Percentiles rank a stretch among this genome's conserved stretches.
Conservation (phyloP, 2,888 invertebrate species). For the Artemia sp. region DNA sequence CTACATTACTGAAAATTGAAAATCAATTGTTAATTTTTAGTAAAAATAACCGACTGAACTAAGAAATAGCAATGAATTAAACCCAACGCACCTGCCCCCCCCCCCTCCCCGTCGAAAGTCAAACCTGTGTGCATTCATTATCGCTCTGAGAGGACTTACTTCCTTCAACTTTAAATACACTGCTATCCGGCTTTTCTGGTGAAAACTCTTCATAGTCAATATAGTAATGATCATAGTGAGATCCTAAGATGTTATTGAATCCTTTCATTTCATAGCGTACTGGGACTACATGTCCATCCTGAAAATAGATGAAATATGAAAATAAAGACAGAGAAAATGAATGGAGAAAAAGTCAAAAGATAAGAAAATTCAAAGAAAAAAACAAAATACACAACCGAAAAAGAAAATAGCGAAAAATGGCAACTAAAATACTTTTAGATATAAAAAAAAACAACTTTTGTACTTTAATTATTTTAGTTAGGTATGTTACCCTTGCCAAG, state of each 20-base stretch:
- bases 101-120: too few relatives aligned
- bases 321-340: background rate
- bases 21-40: too few relatives aligned
- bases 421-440: too few relatives aligned
- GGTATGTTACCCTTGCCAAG: too few relatives aligned
- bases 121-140: too few relatives aligned
- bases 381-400: too few relatives aligned
- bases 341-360: background rate
- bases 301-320: constrained; percentile 14
- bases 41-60: too few relatives aligned
- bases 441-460: too few relatives aligned
- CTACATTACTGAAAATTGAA: too few relatives aligned
- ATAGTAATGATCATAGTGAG: constrained; percentile 88
- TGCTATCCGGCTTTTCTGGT: constrained; percentile 47
- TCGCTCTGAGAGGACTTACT: constrained; percentile 34
- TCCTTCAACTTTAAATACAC: constrained; percentile 47
- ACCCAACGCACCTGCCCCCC: too few relatives aligned
- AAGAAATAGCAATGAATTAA: too few relatives aligned
- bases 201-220: constrained; percentile 50
- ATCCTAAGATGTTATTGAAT: constrained; percentile 75
- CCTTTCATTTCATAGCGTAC: constrained; percentile 78
- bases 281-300: constrained; percentile 38
- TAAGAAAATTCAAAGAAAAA: constrained; percentile 11
- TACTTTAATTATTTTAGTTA: constrained; percentile 11
- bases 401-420: constrained; percentile 6